Evolutionary conservation across 2,797 vertebrate species (phyloP), one percentile per base, ranked within the genome.

Genomic region (Threskiornis aethiopicus): DNA sequence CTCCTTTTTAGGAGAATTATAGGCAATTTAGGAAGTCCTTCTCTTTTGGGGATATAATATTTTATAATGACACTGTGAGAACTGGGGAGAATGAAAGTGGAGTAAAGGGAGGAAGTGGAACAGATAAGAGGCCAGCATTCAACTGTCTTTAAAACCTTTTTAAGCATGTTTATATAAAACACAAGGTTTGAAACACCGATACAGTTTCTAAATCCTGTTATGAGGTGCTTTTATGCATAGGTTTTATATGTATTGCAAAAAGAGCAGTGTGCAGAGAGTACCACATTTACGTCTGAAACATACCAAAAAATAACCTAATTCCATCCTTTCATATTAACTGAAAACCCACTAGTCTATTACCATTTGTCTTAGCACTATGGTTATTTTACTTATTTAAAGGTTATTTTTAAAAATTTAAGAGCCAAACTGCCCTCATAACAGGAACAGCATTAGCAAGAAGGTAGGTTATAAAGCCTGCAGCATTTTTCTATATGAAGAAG

Each of bases 401-500:
- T 76, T 75, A 37, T 59, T 66, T 62, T 52, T 3, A 70, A 70
- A 64, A 73, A 55, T 10, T 21, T 35, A 55, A 46, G 55, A 82
- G n/a, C 8, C 39, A 67, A 55, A 70, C 37, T 46, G 41, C 41
- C 20, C 14, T 72, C 10, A 5, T 22, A 42, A 46, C 31, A 58
- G 13, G 22, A 75, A 67, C 16, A 20, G 12, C 0, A 4, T 8
- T 35, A 52, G 4, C 0, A 5, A 82, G 20, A 67, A 71, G 18
- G 16, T 6, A 66, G 20, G 7, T 24, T 73, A 47, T 59, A 26
- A 77, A 84, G 24, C 22, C 49, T 71, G 65, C 39, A 70, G 39
- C 31, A 25, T 39, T 78, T 82, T 82, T 35, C 2, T 64, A 18
- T 44, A 47, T 61, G 26, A 87, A 75, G 33, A 73, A 73, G 3